Conservation (phyloP, 2,888 invertebrate species). For the Crioceris asparagi region DNA sequence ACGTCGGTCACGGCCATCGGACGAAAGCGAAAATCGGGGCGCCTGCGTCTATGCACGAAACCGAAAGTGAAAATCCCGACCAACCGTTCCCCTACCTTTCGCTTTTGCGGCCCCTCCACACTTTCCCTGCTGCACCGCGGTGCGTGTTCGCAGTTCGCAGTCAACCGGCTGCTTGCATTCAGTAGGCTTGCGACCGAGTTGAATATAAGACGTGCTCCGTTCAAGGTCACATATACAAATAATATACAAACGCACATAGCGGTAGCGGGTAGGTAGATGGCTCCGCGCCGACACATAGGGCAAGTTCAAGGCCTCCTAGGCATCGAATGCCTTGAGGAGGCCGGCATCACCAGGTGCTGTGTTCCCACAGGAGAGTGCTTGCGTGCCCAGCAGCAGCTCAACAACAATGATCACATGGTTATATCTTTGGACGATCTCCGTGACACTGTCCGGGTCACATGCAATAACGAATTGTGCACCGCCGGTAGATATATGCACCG, state of each 20-base stretch:
- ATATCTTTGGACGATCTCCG: constrained; percentile 59
- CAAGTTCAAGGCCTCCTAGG: constrained; percentile 37
- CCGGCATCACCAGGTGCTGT: constrained; percentile 57
- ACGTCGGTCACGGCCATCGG: too few relatives aligned
- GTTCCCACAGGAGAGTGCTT: constrained; percentile 73
- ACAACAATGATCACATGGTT: constrained; percentile 41
- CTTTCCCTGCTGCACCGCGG: constrained; percentile 53
- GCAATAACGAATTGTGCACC: constrained; percentile 88
- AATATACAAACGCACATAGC: constrained; percentile 4
- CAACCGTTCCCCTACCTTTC: constrained; percentile 30
- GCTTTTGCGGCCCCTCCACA: constrained; percentile 56
- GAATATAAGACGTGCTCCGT: constrained; percentile 29
- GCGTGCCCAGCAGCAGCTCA: constrained; percentile 43
- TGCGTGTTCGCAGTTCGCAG: constrained; percentile 27
- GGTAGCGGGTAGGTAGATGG: too few relatives aligned
- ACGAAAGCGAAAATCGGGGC: too few relatives aligned
- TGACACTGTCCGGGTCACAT: constrained; percentile 79
- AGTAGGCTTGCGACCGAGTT: constrained; percentile 48
- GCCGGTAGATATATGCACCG: constrained; percentile 90
- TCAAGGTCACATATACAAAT: constrained; percentile 15
- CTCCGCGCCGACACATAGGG: constrained; percentile 39
- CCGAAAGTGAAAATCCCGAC: too few relatives aligned
- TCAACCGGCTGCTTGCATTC: constrained; percentile 24
- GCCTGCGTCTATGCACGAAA: too few relatives aligned
- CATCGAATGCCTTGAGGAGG: constrained; percentile 24